A percentile compares a stretch with the other conserved stretches of the same genome.
phyloP scores from a whole-genome alignment of 2,113 vertebrate species.

The Glareola pratincola region DNA sequence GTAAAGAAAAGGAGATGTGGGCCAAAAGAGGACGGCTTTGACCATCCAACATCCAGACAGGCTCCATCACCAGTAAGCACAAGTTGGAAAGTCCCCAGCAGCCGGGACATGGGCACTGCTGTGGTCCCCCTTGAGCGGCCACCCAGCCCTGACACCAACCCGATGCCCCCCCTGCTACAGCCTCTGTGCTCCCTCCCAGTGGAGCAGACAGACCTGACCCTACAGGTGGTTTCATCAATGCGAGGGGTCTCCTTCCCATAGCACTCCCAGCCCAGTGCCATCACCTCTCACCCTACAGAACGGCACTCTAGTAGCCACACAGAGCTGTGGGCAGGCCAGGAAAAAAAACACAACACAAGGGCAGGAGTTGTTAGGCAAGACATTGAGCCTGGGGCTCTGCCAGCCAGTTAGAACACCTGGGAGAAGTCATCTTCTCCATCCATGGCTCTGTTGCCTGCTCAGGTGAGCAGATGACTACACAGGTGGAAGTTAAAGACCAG shows the following conservation, averaged over 20 bases:
- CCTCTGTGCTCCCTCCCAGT: neutral
- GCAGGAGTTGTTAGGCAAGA: neutral
- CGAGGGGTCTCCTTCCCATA: fast-evolving
- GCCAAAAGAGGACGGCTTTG: neutral
- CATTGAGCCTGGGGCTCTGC: neutral
- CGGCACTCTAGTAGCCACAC: neutral
- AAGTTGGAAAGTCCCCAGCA: neutral
- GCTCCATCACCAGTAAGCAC: fast-evolving
- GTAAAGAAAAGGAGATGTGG: neutral
- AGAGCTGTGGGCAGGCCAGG: fast-evolving
- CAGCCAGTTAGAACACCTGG: neutral
- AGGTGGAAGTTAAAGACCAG: neutral
- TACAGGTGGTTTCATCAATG: neutral
- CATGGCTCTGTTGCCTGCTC: fast-evolving
- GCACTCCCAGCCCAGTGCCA: neutral
- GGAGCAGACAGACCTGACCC: neutral
- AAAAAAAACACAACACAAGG: neutral
- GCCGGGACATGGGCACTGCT: neutral
- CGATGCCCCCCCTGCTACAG: neutral
- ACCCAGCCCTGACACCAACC: fast-evolving
- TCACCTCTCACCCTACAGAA: neutral
- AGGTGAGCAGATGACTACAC: fast-evolving
- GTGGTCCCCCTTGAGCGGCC: neutral
- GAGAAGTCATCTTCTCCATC: constrained; percentile 12
- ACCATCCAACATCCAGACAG: neutral